Evolutionary conservation across 2,888 invertebrate species (phyloP).

Genomic region (Mythimna vitellina): DNA sequence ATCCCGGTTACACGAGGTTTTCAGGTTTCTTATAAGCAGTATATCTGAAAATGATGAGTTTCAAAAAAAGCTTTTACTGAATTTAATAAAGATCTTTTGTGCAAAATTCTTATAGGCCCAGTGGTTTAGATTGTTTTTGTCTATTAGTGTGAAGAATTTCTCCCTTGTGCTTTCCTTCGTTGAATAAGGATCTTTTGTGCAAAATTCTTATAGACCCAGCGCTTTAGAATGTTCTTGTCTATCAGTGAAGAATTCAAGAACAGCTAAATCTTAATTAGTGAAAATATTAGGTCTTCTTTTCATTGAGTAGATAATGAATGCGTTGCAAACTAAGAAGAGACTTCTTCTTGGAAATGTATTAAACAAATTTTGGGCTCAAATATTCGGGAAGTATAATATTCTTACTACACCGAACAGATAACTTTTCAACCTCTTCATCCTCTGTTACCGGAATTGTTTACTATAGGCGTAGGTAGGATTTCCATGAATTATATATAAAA

Average conservation of each 20-base stretch:
- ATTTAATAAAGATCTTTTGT: background rate
- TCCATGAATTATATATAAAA: constrained; percentile 13
- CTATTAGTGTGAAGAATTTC: background rate
- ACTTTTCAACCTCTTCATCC: background rate
- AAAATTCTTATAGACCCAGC: background rate
- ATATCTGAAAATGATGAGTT: background rate
- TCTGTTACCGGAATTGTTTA: constrained; percentile 1
- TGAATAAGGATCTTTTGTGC: background rate
- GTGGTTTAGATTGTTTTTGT: background rate
- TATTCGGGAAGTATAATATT: background rate
- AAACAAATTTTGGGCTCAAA: background rate
- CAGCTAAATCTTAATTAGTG: background rate
- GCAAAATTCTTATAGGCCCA: background rate
- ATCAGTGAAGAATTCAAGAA: background rate
- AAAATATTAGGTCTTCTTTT: background rate
- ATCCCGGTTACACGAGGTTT: too few relatives aligned
- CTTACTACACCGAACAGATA: background rate
- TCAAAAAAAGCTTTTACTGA: background rate
- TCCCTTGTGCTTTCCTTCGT: background rate
- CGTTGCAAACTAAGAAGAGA: background rate
- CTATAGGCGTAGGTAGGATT: background rate
- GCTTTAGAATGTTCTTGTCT: background rate
- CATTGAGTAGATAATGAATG: background rate
- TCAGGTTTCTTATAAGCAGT: background rate
- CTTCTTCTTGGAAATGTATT: background rate